Conservation (phyloP, 2,888 invertebrate species). For the Drosophila ustulata region DNA sequence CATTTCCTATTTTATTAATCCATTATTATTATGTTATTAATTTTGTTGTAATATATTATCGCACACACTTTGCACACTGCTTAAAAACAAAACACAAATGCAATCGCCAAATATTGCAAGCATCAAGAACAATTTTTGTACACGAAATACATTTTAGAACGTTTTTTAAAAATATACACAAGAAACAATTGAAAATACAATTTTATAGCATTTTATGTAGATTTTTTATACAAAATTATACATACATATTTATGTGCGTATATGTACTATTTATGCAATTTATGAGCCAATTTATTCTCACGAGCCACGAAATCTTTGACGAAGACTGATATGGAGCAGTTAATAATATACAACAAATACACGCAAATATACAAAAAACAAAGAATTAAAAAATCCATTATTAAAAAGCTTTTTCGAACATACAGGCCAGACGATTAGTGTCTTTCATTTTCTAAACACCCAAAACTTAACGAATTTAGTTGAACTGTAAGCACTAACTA, state of each 20-base stretch:
- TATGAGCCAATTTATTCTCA: conserved; percentile 74
- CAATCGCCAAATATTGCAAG: conserved; percentile 76
- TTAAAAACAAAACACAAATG: conserved; percentile 31
- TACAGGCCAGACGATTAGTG: conserved; percentile 59
- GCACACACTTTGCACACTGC: conserved; percentile 31
- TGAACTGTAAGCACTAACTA: conserved; percentile 72
- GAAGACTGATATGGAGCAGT: conserved; percentile 75
- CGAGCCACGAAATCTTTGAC: conserved; percentile 69
- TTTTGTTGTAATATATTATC: conserved; percentile 32
- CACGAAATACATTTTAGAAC: conserved; percentile 45
- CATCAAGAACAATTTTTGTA: conserved; percentile 59
- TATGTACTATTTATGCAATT: conserved; percentile 55
- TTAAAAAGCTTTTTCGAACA: conserved; percentile 66
- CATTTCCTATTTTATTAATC: conserved; percentile 54
- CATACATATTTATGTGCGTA: conserved; percentile 11
- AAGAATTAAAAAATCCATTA: conserved; percentile 25
- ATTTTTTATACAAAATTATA: conserved; percentile 65
- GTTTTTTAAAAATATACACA: conserved; percentile 64
- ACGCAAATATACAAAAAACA: conserved; percentile 47
- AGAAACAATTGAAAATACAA: conserved; percentile 23
- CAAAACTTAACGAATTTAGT: conserved; percentile 73
- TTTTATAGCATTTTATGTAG: conserved; percentile 75
- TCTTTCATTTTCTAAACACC: conserved; percentile 56
- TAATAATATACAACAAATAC: conserved; percentile 55
- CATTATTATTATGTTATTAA: conserved; percentile 34